Evolutionary conservation across 2,797 vertebrate species (phyloP).

Genomic region (Mormyrus hasselquistii): DNA sequence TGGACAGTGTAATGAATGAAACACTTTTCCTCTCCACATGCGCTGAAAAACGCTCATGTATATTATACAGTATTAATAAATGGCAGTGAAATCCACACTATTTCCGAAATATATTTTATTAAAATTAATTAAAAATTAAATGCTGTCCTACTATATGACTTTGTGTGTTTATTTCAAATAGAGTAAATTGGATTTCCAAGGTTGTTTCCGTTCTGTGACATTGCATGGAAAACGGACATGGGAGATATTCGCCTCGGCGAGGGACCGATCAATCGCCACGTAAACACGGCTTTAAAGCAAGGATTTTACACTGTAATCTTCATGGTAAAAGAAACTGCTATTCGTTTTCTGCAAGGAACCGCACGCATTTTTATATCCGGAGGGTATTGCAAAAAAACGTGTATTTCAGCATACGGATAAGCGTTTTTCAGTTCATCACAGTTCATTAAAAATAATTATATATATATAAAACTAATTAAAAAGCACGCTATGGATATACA

Average conservation of each 20-base stretch:
- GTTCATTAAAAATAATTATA: neutral
- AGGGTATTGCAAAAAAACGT: neutral
- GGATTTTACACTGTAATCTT: neutral
- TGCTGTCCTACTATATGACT: neutral
- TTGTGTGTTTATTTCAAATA: neutral
- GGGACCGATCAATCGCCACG: neutral
- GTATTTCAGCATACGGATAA: neutral
- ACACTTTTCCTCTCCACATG: neutral
- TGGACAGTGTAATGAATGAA: neutral
- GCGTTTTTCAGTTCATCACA: neutral
- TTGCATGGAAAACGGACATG: neutral
- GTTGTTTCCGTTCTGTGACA: conserved; percentile 15
- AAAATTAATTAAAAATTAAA: neutral
- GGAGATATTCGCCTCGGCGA: neutral
- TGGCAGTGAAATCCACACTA: neutral
- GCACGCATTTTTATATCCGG: neutral
- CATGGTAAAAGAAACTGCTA: neutral
- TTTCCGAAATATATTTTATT: neutral
- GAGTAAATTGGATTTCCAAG: conserved; percentile 5
- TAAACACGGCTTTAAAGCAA: neutral
- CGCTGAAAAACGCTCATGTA: neutral
- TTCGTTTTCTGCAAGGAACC: neutral
- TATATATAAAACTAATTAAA: neutral
- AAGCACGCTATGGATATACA: neutral
- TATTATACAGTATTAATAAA: neutral